These are phyloP conservation scores for Vollenhovia emeryi DNA, from an alignment of 1,140 invertebrate species.

Conservation along the genomic window DNA sequence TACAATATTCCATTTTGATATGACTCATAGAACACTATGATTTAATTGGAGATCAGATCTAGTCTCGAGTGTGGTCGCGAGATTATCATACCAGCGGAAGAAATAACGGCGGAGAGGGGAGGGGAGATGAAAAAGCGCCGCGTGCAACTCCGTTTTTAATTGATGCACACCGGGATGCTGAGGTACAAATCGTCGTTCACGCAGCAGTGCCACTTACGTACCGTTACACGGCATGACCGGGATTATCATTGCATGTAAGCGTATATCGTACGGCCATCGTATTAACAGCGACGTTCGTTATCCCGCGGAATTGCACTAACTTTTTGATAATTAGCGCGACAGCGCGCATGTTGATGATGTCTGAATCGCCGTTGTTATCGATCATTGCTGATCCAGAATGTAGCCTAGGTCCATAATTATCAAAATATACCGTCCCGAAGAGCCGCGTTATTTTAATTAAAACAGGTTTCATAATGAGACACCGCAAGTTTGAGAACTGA, in stretches of 20 bases:
- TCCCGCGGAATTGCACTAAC: not conserved
- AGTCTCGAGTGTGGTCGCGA: not conserved
- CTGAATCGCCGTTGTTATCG: not conserved
- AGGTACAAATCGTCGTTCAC: constrained; percentile 42
- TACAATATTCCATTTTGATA: not conserved
- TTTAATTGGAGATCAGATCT: not conserved
- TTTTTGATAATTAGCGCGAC: constrained; percentile 39
- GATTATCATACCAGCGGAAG: not conserved
- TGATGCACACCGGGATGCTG: constrained; percentile 36
- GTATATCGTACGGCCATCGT: constrained; percentile 59
- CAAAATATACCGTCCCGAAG: not conserved
- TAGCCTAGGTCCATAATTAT: not conserved
- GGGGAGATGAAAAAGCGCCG: not conserved
- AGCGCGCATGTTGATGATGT: not conserved
- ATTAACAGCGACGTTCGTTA: constrained; percentile 56
- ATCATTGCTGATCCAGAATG: not conserved
- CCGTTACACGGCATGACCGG: constrained; percentile 49
- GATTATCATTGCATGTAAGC: constrained; percentile 49
- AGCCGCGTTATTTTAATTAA: not conserved
- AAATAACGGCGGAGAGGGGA: too few species aligned
- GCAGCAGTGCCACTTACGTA: constrained; percentile 58
- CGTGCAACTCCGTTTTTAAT: constrained; percentile 49
- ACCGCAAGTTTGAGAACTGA: too few species aligned
- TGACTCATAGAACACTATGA: not conserved
- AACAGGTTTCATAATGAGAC: not conserved